These are phyloP conservation scores for Nemapogon koenigi DNA, from an alignment of 2,888 invertebrate species.

Conservation along the genomic window DNA sequence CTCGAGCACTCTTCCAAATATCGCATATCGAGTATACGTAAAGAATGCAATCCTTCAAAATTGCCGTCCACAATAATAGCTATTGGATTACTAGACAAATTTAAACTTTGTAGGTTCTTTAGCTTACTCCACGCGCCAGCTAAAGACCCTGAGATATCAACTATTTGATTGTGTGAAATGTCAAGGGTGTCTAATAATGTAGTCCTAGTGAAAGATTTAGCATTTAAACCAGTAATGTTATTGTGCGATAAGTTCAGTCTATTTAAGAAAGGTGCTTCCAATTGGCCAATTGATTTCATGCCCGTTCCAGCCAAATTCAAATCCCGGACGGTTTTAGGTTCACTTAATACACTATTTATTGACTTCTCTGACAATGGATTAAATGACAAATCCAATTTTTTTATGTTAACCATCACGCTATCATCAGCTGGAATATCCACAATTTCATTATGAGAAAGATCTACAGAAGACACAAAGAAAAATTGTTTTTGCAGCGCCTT, in stretches of 20 bases:
- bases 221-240: conserved; percentile 69
- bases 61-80: conserved; percentile 76
- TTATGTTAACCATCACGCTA: conserved; percentile 86
- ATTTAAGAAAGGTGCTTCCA: conserved; percentile 87
- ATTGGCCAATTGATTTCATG: conserved; percentile 68
- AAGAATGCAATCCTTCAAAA: conserved; percentile 72
- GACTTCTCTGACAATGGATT: conserved; percentile 82
- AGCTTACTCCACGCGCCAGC: conserved; percentile 74
- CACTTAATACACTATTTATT: conserved; percentile 77
- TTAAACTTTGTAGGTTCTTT: conserved; percentile 73
- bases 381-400: conserved; percentile 82
- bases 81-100: conserved; percentile 87
- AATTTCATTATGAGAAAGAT: conserved; percentile 80
- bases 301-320: conserved; percentile 84
- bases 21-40: conserved; percentile 70
- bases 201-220: conserved; percentile 76
- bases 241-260: conserved; percentile 81
- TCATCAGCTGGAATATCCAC: conserved; percentile 83
- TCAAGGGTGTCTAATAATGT: conserved; percentile 81
- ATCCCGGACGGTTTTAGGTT: conserved; percentile 86
- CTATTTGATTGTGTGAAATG: conserved; percentile 74
- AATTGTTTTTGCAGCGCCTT: conserved; percentile 83
- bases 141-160: conserved; percentile 65
- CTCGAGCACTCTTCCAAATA: conserved; percentile 73
- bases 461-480: conserved; percentile 80